phyloP scores from a whole-genome alignment of 2,797 vertebrate genomes.

The Carcharodon carcharias region DNA sequence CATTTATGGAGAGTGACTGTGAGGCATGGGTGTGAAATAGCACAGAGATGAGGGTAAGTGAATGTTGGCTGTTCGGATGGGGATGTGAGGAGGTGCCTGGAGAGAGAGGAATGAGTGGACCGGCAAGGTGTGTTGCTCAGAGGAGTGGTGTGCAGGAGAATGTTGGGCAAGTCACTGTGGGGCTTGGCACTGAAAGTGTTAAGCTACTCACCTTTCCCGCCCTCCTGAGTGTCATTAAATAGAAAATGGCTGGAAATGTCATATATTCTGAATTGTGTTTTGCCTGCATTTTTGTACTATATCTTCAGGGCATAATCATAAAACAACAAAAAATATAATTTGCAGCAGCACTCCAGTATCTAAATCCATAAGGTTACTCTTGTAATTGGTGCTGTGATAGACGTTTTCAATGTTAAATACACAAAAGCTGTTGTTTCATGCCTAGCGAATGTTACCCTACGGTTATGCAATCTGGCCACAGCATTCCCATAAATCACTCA shows the following conservation, averaged over 20 bases:
- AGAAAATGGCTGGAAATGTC: background rate
- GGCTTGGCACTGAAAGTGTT: background rate
- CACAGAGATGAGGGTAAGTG: background rate
- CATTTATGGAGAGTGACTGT: background rate
- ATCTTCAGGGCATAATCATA: background rate
- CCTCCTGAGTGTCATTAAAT: background rate
- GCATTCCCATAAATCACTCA: background rate
- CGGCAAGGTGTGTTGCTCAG: background rate
- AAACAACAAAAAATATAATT: background rate
- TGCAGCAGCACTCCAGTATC: background rate
- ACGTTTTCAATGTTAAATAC: background rate
- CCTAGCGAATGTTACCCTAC: background rate
- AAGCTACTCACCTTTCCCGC: background rate
- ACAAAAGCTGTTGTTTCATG: background rate
- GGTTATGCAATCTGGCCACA: background rate
- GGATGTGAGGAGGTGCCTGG: background rate
- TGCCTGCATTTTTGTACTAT: background rate
- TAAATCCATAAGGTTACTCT: background rate
- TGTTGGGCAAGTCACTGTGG: background rate
- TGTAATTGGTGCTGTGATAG: background rate
- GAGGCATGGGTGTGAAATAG: background rate
- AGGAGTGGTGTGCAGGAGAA: background rate
- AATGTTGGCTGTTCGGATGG: background rate
- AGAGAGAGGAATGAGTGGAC: background rate
- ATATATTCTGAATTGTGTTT: background rate